A percentile compares a stretch with the other conserved stretches of the same genome.
Conservation (phyloP, 2,888 invertebrate genomes). For the Ectobius pallidus region DNA sequence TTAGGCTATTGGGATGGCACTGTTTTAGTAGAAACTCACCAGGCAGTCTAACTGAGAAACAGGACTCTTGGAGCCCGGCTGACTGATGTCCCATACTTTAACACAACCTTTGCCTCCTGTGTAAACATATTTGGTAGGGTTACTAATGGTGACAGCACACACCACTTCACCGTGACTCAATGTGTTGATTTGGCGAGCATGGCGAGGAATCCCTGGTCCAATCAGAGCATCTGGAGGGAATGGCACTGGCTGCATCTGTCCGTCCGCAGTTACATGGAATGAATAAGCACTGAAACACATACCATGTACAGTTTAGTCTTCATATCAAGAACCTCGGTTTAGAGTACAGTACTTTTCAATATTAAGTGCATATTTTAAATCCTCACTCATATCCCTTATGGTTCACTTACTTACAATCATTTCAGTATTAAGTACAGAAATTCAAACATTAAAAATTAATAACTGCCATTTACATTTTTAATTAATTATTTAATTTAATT, state of each 20-base stretch:
- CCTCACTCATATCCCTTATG: too few relatives aligned
- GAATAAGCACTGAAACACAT: slow-evolving; percentile 82
- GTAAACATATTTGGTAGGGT: slow-evolving; percentile 91
- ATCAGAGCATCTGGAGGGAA: slow-evolving; percentile 94
- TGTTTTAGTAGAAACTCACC: too few relatives aligned
- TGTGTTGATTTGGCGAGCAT: slow-evolving; percentile 91
- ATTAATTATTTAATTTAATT: too few relatives aligned
- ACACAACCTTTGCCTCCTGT: slow-evolving; percentile 97
- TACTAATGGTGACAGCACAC: slow-evolving; percentile 95
- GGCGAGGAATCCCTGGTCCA: slow-evolving; percentile 91
- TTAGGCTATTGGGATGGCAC: too few relatives aligned
- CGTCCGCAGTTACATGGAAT: slow-evolving; percentile 90
- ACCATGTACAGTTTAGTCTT: too few relatives aligned
- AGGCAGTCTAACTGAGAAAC: slow-evolving; percentile 92
- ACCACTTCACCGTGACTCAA: slow-evolving; percentile 96
- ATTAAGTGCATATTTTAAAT: too few relatives aligned
- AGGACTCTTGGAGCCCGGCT: slow-evolving; percentile 83
- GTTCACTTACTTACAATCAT: too few relatives aligned
- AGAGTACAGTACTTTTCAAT: neutral
- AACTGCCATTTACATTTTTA: too few relatives aligned
- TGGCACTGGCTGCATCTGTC: slow-evolving; percentile 89
- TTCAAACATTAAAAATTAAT: too few relatives aligned
- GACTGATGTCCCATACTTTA: slow-evolving; percentile 96
- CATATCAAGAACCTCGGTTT: neutral
- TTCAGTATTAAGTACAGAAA: too few relatives aligned